Evolutionary conservation across 64 coral and sea anemone genomes (phyloP).

Genomic region (Porites australiensis): DNA sequence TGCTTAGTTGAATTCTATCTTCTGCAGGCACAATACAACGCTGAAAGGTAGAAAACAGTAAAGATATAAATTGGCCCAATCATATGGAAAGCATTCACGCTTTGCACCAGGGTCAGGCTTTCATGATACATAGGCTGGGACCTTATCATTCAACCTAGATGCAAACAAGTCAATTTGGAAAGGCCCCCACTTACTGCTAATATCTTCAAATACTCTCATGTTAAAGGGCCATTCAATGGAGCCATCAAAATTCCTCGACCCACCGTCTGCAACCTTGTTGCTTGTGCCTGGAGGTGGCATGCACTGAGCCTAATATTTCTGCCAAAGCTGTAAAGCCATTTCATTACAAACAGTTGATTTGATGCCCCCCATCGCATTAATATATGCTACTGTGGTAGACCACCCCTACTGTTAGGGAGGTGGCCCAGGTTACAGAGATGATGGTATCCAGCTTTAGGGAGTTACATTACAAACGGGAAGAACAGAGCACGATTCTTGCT

Average conservation of each 20-base stretch:
- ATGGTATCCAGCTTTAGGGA: too few relatives aligned
- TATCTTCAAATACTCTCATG: not conserved
- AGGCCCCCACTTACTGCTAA: not conserved
- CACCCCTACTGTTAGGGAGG: not conserved
- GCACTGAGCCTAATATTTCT: constrained; percentile 33
- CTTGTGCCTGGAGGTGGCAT: not conserved
- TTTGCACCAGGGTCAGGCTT: not conserved
- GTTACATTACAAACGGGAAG: too few relatives aligned
- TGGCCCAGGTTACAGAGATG: too few relatives aligned
- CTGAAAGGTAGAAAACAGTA: constrained; percentile 31
- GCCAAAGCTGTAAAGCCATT: constrained; percentile 19
- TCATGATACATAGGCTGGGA: not conserved
- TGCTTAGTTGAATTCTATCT: constrained; percentile 22
- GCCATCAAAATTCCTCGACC: not conserved
- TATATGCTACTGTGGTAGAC: constrained; percentile 34
- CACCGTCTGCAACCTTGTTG: not conserved
- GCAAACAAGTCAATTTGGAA: constrained; percentile 5
- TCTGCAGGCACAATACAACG: constrained; percentile 9
- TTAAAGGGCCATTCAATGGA: not conserved
- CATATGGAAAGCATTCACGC: not conserved
- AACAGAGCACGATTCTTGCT: too few relatives aligned
- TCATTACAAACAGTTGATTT: constrained; percentile 23
- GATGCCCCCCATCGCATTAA: constrained; percentile 38
- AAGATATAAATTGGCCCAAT: not conserved
- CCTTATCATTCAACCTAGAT: not conserved